Evolutionary conservation across 1,140 invertebrate species (phyloP), one percentile per base, ranked within the genome.

Genomic region (Sarcophaga bullata): DNA sequence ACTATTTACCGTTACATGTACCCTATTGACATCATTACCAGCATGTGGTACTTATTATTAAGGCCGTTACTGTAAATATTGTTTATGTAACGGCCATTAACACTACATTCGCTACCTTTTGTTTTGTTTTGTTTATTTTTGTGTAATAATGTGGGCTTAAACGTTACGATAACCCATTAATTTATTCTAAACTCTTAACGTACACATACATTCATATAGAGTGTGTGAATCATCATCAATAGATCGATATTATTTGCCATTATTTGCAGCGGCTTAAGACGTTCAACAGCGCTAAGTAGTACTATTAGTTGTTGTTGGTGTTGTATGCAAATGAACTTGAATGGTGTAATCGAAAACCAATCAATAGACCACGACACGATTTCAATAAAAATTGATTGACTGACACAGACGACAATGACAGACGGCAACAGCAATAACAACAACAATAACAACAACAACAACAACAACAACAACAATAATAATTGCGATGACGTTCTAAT

Each of bases 91-190:
- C 54, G 54, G 54, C 54, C 54, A 58, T 58, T 58, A 58, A 58
- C 54, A 37, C 25, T 37, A 37, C 25, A 37, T 37, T 37, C 25
- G 25, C 25, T 37, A 37, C 25, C 25, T 37, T 37, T 37, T 37
- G 1, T 37, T 58, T 58, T 58, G 54, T 58, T n/a, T 10, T 58
- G 10, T n/a, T n/a, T n/a, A n/a, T n/a, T n/a, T 37, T 37, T 37
- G 25, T 37, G 13, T 58, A n/a, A 13, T n/a, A 58, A 58, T 58
- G 54, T 58, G n/a, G 54, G 54, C 54, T 58, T n/a, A 58, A 58
- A 58, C 54, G 54, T 58, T 58, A 58, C n/a, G 54, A 58, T 58
- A 58, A 58, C 54, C 54, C 54, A 58, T 58, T 58, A 58, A 58
- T 58, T 58, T 58, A 58, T 58, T 58, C 54, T 15, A 58, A 58